Evolutionary conservation across 2,113 vertebrate genomes (phyloP).

Genomic region (Psittacara wagleri): DNA sequence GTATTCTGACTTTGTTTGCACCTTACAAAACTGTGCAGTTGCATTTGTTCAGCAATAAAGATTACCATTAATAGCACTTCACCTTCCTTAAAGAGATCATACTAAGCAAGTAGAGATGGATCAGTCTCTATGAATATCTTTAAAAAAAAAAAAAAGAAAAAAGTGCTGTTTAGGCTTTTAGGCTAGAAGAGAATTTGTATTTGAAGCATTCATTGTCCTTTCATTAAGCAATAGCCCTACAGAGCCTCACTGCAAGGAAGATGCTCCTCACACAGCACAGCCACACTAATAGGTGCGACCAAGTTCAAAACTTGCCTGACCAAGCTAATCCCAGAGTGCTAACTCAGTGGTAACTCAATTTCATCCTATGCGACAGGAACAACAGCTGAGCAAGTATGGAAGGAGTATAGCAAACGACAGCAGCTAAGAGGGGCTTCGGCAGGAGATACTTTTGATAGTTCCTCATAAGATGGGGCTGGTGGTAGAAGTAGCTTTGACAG

Average conservation of each 20-base stretch:
- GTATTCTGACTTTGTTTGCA: background rate
- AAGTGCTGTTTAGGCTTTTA: background rate
- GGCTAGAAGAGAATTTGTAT: background rate
- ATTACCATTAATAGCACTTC: background rate
- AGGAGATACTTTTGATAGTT: background rate
- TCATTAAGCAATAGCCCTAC: background rate
- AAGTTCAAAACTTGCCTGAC: background rate
- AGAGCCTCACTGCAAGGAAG: background rate
- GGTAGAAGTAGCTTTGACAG: background rate
- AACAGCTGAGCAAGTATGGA: background rate
- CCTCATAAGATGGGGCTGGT: background rate
- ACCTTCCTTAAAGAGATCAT: background rate
- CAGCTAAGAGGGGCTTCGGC: background rate
- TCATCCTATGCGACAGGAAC: background rate
- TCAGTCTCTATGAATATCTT: too few relatives aligned
- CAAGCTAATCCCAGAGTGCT: background rate
- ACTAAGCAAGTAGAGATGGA: background rate
- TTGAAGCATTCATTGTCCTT: background rate
- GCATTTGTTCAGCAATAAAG: background rate
- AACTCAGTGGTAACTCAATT: too few relatives aligned
- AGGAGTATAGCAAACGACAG: background rate
- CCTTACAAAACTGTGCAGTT: background rate
- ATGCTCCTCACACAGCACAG: background rate
- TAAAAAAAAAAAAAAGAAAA: too few relatives aligned
- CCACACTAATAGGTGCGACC: fast-evolving